Conservation (phyloP, 1,140 invertebrate genomes). For the Drosophila equinoxialis region DNA sequence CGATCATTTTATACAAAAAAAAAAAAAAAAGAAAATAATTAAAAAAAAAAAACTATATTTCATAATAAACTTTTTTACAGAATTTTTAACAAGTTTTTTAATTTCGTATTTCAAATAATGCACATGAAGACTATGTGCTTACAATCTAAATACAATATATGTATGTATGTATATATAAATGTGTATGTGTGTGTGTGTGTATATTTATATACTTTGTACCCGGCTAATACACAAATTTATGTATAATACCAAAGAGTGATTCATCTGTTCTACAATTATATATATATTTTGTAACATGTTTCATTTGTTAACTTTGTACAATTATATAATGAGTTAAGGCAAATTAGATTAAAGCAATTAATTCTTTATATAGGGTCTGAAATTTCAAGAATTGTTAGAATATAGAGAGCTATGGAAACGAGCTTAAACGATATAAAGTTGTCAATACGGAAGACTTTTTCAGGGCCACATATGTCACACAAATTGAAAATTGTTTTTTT, state of each 20-base stretch:
- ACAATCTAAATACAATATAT: constrained; percentile 12
- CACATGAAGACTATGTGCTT: constrained; percentile 28
- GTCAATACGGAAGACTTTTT: background rate
- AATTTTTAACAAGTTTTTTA: constrained; percentile 28
- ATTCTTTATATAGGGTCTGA: background rate
- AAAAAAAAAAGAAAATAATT: constrained; percentile 36
- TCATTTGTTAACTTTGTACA: constrained; percentile 64
- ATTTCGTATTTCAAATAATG: constrained; percentile 36
- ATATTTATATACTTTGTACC: constrained; percentile 21
- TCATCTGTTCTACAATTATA: constrained; percentile 10
- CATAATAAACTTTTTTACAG: constrained; percentile 30
- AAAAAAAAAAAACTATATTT: constrained; percentile 32
- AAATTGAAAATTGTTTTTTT: too few relatives aligned
- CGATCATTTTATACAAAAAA: constrained; percentile 28
- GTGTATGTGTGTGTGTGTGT: background rate
- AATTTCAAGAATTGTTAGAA: background rate
- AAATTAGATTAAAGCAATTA: constrained; percentile 27
- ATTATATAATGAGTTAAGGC: constrained; percentile 31
- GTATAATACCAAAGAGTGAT: constrained; percentile 13
- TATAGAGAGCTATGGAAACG: too few relatives aligned
- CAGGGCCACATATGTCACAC: background rate
- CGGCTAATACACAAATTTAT: constrained; percentile 36
- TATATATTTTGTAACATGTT: constrained; percentile 38
- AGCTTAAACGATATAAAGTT: background rate
- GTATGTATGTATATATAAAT: background rate